These are phyloP conservation scores for Noctua pronuba DNA, from an alignment of 2,888 invertebrate species.

Conservation along the genomic window DNA sequence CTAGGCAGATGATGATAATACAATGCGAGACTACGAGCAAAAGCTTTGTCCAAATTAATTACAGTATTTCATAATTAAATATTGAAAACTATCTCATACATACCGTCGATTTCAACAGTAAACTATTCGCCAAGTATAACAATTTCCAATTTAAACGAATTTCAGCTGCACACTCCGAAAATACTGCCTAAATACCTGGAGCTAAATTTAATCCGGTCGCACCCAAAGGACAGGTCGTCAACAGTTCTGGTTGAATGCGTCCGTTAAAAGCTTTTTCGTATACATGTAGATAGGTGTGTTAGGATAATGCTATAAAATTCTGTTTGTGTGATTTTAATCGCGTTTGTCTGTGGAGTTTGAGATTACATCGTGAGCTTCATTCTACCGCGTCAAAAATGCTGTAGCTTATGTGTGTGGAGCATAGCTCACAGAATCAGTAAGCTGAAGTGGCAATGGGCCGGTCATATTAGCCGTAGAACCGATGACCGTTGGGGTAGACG, in stretches of 20 bases:
- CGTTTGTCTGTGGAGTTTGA: background rate
- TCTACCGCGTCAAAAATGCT: background rate
- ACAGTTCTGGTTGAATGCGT: slow-evolving; percentile 30
- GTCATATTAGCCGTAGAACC: too few relatives aligned
- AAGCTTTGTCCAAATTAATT: background rate
- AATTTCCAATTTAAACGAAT: slow-evolving; percentile 22
- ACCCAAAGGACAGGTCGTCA: slow-evolving; percentile 8
- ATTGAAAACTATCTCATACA: background rate
- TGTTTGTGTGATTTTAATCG: slow-evolving; percentile 21
- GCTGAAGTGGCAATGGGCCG: too few relatives aligned
- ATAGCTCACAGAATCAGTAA: too few relatives aligned
- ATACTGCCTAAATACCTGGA: slow-evolving; percentile 21
- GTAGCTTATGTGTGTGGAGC: background rate
- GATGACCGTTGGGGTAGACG: too few relatives aligned
- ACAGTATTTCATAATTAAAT: background rate
- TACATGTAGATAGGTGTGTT: background rate
- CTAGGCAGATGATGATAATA: too few relatives aligned
- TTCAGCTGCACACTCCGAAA: slow-evolving; percentile 19
- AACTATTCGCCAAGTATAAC: background rate
- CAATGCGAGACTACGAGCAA: too few relatives aligned
- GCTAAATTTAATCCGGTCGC: slow-evolving; percentile 37
- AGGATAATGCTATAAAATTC: slow-evolving; percentile 8
- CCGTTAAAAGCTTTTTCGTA: slow-evolving; percentile 43
- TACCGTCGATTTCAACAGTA: slow-evolving; percentile 1
- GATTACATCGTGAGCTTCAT: background rate